phyloP scores from a whole-genome alignment of 2,113 vertebrate species.

The Uria lomvia region DNA sequence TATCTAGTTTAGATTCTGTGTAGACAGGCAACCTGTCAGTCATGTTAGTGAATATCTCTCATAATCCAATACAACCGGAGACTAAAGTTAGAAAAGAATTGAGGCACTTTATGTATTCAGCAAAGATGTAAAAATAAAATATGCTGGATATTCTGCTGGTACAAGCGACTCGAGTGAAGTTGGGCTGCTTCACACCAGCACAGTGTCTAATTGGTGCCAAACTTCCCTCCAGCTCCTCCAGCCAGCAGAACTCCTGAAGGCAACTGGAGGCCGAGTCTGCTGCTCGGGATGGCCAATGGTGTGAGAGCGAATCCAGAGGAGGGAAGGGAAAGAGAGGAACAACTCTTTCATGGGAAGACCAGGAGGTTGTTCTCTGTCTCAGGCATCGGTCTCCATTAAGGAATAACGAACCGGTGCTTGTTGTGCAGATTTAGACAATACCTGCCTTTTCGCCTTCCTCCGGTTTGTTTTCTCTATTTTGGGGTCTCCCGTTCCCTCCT shows the following conservation, averaged over 20 bases:
- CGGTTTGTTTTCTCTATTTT: not conserved
- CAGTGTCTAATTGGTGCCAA: not conserved
- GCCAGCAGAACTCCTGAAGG: not conserved
- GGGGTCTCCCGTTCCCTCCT: not conserved
- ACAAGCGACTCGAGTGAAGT: rapidly evolving
- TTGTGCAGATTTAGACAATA: not conserved
- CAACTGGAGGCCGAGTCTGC: not conserved
- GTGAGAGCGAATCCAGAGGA: not conserved
- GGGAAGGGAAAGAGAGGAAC: not conserved
- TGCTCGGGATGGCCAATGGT: not conserved
- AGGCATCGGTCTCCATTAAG: not conserved
- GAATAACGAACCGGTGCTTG: not conserved
- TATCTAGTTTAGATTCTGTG: not conserved
- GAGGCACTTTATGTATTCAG: not conserved
- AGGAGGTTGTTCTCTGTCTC: not conserved
- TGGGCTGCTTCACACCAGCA: not conserved
- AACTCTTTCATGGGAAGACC: not conserved
- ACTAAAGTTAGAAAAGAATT: not conserved
- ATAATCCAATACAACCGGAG: not conserved
- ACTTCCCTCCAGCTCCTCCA: not conserved
- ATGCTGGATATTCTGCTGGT: rapidly evolving
- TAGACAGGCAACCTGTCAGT: conserved; percentile 18
- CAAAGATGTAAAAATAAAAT: not conserved
- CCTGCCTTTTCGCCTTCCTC: not conserved
- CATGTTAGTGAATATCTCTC: not conserved